These are phyloP conservation scores for Masnerella sp. DNA, from an alignment of 2,888 invertebrate genomes.

Conservation along the genomic window DNA sequence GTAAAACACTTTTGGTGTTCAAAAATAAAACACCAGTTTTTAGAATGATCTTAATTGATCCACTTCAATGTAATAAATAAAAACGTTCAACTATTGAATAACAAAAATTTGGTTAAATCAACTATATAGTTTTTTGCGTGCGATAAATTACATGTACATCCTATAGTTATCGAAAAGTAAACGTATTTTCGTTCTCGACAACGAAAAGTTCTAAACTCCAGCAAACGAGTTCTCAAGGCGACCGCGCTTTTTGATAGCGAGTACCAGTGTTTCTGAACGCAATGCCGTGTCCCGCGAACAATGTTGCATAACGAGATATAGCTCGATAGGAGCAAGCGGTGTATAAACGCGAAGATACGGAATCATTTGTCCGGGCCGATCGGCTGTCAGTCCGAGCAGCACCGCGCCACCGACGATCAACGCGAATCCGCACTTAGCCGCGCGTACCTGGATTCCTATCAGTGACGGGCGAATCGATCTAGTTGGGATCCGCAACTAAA, in stretches of 20 bases:
- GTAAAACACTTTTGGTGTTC: too few relatives aligned
- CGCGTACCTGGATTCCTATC: constrained; percentile 65
- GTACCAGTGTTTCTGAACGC: constrained; percentile 37
- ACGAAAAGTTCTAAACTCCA: constrained; percentile 26
- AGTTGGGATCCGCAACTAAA: constrained; percentile 61
- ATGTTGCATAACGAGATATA: constrained; percentile 55
- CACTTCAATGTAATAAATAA: too few relatives aligned
- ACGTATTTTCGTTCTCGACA: constrained; percentile 10
- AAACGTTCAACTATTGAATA: too few relatives aligned
- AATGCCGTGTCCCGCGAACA: constrained; percentile 37
- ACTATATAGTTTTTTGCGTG: too few relatives aligned
- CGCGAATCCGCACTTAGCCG: constrained; percentile 61
- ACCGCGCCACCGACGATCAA: constrained; percentile 53
- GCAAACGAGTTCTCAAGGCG: constrained; percentile 46
- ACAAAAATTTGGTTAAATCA: too few relatives aligned
- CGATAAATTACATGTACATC: background rate
- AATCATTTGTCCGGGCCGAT: constrained; percentile 66
- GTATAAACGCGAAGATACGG: constrained; percentile 61
- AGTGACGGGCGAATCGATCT: constrained; percentile 69
- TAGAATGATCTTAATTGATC: too few relatives aligned
- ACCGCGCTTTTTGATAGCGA: constrained; percentile 28
- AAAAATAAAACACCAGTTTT: too few relatives aligned
- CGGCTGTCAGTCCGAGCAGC: constrained; percentile 63
- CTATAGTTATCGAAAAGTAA: constrained; percentile 8
- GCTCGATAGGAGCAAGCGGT: constrained; percentile 41